phyloP scores from a whole-genome alignment of 2,797 vertebrate genomes.

The Eleutherodactylus coqui region DNA sequence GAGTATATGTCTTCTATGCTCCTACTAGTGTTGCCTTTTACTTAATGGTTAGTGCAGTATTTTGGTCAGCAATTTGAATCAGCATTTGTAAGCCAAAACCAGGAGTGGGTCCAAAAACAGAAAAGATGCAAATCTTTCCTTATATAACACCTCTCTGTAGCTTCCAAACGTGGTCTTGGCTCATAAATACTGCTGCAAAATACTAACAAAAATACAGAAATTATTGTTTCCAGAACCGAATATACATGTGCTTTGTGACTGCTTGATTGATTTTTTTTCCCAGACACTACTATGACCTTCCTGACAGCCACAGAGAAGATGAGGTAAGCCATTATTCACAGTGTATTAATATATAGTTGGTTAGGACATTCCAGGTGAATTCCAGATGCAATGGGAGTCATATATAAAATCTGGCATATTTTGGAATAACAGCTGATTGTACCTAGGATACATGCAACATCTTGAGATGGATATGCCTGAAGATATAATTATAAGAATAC shows the following conservation, averaged over 20 bases:
- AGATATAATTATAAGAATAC: no score
- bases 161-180: no score
- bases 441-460: neutral
- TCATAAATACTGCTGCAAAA: no score
- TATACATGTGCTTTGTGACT: neutral
- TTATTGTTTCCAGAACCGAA: neutral
- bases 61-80: no score
- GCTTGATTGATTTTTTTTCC: neutral
- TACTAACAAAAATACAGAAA: no score
- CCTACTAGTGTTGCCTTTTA: no score
- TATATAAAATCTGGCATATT: neutral
- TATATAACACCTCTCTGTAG: no score
- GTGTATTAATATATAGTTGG: neutral
- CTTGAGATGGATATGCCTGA: neutral
- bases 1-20: no score
- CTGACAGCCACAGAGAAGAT: slow-evolving; percentile 17
- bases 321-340: slow-evolving; percentile 23
- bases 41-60: no score
- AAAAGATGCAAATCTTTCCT: no score
- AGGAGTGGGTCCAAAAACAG: no score
- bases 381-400: neutral
- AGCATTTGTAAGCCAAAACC: no score
- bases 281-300: slow-evolving; percentile 32
- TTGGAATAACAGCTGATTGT: neutral
- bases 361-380: neutral